phyloP scores from a whole-genome alignment of 2,888 invertebrate genomes.

The Torymus texanus region DNA sequence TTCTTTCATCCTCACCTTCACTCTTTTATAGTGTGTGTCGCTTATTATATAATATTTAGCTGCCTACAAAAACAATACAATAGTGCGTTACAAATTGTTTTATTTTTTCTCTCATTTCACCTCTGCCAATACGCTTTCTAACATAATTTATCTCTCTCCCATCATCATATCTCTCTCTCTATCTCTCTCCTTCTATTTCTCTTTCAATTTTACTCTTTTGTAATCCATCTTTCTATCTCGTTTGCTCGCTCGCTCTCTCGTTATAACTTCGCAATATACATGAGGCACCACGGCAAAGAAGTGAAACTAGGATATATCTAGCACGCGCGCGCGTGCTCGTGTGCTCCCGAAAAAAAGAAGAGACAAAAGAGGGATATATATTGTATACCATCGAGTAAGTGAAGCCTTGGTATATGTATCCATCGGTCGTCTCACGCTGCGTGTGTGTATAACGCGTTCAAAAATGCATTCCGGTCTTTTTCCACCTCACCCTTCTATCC shows the following conservation, averaged over 20 bases:
- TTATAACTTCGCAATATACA: conserved; percentile 31
- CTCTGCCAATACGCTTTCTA: conserved; percentile 31
- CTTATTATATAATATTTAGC: conserved; percentile 61
- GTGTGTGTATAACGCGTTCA: conserved; percentile 24
- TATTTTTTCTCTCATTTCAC: conserved; percentile 45
- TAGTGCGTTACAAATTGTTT: conserved; percentile 67
- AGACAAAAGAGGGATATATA: not conserved
- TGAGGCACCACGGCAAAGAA: conserved; percentile 31
- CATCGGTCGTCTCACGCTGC: not conserved
- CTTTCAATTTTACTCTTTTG: not conserved
- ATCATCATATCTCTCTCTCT: conserved; percentile 13
- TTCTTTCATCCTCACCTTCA: not conserved
- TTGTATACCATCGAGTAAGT: not conserved
- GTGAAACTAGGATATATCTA: conserved; percentile 25
- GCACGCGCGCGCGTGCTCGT: not conserved
- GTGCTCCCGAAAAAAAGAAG: not conserved
- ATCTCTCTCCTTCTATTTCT: conserved; percentile 4
- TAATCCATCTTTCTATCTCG: conserved; percentile 2
- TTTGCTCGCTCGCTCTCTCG: conserved; percentile 4
- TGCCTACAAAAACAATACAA: conserved; percentile 67
- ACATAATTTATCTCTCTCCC: conserved; percentile 16
- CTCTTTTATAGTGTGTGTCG: conserved; percentile 12
- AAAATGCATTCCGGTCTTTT: conserved; percentile 49
- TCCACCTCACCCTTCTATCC: not conserved
- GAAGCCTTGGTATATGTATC: not conserved